These are phyloP conservation scores for Labeo rohita DNA, from an alignment of 2,113 vertebrate genomes.

Conservation along the genomic window DNA sequence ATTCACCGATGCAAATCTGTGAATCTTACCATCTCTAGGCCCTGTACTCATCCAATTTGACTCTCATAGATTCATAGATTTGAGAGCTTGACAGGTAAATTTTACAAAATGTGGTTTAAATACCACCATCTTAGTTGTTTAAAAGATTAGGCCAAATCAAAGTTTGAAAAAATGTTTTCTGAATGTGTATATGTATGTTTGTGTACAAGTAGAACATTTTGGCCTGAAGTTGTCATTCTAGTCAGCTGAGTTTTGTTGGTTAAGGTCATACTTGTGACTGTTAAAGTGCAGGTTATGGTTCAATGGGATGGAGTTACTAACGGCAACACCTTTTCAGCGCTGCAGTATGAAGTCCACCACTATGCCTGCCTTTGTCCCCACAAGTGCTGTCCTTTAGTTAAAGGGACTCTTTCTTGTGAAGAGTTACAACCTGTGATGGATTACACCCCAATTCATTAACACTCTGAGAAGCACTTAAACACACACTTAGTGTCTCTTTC, in stretches of 20 bases:
- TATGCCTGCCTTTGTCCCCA: slow-evolving; percentile 42
- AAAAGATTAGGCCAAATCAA: neutral
- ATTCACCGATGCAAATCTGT: no score
- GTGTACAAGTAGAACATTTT: neutral
- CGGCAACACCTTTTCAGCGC: slow-evolving; percentile 41
- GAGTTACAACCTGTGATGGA: slow-evolving; percentile 52
- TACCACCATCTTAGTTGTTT: neutral
- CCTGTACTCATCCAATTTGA: neutral
- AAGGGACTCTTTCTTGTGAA: slow-evolving; percentile 40
- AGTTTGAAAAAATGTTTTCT: neutral
- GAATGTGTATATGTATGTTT: neutral
- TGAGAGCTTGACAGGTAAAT: neutral
- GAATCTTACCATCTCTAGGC: no score
- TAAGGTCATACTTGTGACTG: slow-evolving; percentile 18
- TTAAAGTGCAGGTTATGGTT: slow-evolving; percentile 18
- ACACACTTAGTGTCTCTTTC: slow-evolving; percentile 35
- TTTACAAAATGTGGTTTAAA: neutral
- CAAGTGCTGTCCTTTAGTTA: slow-evolving; percentile 41
- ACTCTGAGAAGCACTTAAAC: slow-evolving; percentile 46
- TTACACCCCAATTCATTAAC: slow-evolving; percentile 52
- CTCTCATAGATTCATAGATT: neutral
- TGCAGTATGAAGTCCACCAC: slow-evolving; percentile 39
- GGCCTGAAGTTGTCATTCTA: slow-evolving; percentile 17
- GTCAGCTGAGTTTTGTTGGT: slow-evolving; percentile 8
- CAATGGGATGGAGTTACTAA: slow-evolving; percentile 19